Conservation (phyloP, 2,113 vertebrate species). For the Cinclus mexicanus region DNA sequence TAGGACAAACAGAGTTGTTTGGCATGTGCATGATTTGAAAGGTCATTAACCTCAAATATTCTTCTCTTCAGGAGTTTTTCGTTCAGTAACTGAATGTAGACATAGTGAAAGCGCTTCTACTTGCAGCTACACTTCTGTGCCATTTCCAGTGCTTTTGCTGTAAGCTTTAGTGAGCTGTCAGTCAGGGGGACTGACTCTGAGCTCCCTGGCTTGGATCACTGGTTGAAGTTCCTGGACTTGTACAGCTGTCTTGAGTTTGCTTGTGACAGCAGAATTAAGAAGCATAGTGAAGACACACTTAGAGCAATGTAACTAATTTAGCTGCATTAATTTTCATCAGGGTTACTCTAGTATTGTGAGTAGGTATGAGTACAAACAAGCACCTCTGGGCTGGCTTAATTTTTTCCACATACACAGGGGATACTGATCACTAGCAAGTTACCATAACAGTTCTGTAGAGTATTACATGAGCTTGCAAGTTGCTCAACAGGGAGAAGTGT, state of each 20-base stretch:
- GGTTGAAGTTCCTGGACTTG: not conserved
- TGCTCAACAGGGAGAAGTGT: slow-evolving; percentile 37
- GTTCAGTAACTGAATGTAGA: not conserved
- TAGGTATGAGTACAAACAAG: slow-evolving; percentile 7
- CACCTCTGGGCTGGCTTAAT: not conserved
- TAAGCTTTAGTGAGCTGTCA: not conserved
- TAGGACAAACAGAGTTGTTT: not conserved
- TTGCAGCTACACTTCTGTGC: not conserved
- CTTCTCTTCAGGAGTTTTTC: not conserved
- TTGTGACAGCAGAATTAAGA: not conserved
- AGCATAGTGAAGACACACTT: not conserved
- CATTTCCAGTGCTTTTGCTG: not conserved
- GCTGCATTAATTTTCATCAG: not conserved
- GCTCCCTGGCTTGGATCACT: not conserved
- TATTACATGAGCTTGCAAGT: slow-evolving; percentile 40
- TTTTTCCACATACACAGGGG: slow-evolving; percentile 49
- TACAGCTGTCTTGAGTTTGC: not conserved
- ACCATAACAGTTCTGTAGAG: not conserved
- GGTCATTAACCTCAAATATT: not conserved
- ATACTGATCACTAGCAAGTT: slow-evolving; percentile 31
- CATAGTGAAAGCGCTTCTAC: not conserved
- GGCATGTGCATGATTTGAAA: not conserved
- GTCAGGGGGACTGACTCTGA: not conserved
- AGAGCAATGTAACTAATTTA: not conserved
- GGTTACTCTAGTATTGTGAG: not conserved